phyloP scores from a whole-genome alignment of 2,888 invertebrate genomes.

The Eueremaeus valkanovi region DNA sequence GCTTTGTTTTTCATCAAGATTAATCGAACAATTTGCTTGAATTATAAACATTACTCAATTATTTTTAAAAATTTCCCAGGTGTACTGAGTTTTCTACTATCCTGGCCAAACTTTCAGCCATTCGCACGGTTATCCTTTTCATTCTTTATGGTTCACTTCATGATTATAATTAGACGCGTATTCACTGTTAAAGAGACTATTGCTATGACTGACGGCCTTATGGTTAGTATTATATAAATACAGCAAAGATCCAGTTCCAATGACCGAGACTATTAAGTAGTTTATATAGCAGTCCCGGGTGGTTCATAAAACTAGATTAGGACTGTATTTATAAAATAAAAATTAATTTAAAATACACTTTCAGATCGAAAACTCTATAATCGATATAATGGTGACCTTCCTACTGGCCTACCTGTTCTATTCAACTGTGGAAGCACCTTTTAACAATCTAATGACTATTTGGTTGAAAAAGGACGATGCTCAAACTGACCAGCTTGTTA shows the following conservation, averaged over 20 bases:
- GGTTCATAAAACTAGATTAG: no score
- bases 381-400: constrained; percentile 33
- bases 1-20: no score
- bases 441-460: constrained; percentile 22
- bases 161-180: constrained; percentile 35
- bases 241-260: not conserved
- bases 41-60: no score
- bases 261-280: no score
- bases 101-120: constrained; percentile 30
- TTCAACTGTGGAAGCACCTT: constrained; percentile 28
- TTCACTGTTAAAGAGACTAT: constrained; percentile 38
- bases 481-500: not conserved
- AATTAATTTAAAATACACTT: no score
- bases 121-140: constrained; percentile 34
- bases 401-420: constrained; percentile 36
- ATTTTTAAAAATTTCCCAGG: no score
- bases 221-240: constrained; percentile 15
- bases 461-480: not conserved
- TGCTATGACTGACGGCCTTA: constrained; percentile 38
- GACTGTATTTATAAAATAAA: no score
- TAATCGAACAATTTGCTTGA: no score
- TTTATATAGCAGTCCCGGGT: no score
- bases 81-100: constrained; percentile 20
- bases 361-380: constrained; percentile 36
- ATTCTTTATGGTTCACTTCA: constrained; percentile 39